A percentile compares a stretch with the other conserved stretches of the same genome.
Conservation (phyloP, 2,888 invertebrate species). For the Entomobrya multifasciata region DNA sequence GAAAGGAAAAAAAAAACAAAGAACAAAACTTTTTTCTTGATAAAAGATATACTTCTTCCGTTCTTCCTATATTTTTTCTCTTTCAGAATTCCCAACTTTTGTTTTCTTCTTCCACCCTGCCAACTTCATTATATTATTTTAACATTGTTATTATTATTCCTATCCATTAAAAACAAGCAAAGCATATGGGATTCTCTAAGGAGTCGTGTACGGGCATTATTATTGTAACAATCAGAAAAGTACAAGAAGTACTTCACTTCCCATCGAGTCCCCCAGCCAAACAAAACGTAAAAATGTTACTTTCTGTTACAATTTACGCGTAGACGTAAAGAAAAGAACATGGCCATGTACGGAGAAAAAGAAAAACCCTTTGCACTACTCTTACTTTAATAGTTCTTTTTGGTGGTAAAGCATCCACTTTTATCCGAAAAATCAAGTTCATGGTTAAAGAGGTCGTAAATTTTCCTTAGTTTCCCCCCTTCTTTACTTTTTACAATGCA, state of each 20-base stretch:
- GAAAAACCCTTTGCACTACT: slow-evolving; percentile 14
- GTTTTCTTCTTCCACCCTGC: too few relatives aligned
- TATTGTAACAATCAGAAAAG: neutral
- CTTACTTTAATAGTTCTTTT: slow-evolving; percentile 14
- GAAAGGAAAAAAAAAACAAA: slow-evolving; percentile 11
- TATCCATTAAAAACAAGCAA: neutral
- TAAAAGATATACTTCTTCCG: neutral
- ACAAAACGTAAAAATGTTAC: too few relatives aligned
- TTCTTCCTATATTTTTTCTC: neutral
- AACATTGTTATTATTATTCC: neutral
- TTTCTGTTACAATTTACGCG: too few relatives aligned
- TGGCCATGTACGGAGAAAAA: neutral
- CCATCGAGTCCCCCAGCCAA: too few relatives aligned
- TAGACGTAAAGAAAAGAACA: neutral
- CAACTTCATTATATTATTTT: neutral
- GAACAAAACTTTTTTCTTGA: neutral
- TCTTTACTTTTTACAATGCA: slow-evolving; percentile 33
- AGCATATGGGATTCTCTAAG: neutral
- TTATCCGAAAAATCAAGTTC: slow-evolving; percentile 70
- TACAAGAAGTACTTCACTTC: too few relatives aligned
- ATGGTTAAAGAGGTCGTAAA: slow-evolving; percentile 69
- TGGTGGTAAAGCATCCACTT: slow-evolving; percentile 48
- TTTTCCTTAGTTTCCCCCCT: slow-evolving; percentile 54
- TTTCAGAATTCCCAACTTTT: too few relatives aligned
- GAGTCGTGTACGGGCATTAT: too few relatives aligned